Conservation (phyloP, 2,888 invertebrate genomes). For the Microctonus aethiopoides region DNA sequence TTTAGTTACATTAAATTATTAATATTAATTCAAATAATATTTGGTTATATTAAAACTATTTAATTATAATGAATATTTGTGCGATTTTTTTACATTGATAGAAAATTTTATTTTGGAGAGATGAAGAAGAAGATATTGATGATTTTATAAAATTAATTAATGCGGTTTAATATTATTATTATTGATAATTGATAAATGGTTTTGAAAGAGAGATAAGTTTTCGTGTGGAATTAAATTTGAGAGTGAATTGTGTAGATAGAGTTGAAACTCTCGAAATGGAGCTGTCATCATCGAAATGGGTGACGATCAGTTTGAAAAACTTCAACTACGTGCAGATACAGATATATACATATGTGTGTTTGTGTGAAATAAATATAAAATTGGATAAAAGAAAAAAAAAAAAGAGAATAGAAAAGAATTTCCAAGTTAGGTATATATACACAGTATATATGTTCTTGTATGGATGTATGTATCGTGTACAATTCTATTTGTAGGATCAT, state of each 20-base stretch:
- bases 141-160: too few species aligned
- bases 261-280: background rate
- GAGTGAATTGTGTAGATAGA: background rate
- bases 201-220: background rate
- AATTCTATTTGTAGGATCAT: conserved; percentile 67
- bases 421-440: conserved; percentile 10
- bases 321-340: background rate
- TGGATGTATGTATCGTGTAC: conserved; percentile 58
- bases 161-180: too few species aligned
- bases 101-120: background rate
- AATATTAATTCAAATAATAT: background rate
- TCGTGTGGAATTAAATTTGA: background rate
- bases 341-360: too few species aligned
- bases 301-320: background rate
- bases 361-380: too few species aligned
- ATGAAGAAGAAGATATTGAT: too few species aligned
- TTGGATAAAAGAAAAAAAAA: too few species aligned
- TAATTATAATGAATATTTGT: background rate
- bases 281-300: background rate
- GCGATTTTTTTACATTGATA: too few species aligned
- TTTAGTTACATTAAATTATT: background rate
- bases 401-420: too few species aligned
- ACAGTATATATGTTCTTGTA: conserved; percentile 27
- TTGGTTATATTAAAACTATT: background rate
- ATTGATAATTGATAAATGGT: background rate